Evolutionary conservation across 2,113 vertebrate species (phyloP).

Genomic region (Vidua macroura): DNA sequence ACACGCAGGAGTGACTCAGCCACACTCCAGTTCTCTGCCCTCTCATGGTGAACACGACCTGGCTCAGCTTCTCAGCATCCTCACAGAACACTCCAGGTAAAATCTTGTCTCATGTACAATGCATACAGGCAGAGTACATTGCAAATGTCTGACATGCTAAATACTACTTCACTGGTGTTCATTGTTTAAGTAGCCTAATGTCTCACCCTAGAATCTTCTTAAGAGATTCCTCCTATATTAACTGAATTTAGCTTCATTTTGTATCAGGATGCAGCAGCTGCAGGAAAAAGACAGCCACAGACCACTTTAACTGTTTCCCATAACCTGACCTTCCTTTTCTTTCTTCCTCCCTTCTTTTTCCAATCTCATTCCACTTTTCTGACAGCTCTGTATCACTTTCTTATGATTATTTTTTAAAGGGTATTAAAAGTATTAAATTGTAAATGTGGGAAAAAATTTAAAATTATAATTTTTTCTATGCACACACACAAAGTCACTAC

Average conservation of each 20-base stretch:
- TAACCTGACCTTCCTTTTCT: neutral
- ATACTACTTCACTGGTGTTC: neutral
- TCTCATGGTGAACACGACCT: neutral
- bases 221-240: neutral
- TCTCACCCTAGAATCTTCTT: neutral
- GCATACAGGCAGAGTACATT: neutral
- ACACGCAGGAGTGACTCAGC: neutral
- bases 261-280: neutral
- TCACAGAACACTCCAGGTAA: neutral
- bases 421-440: neutral
- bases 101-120: neutral
- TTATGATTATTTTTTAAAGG: rapidly evolving
- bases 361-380: neutral
- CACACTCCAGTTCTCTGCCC: neutral
- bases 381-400: neutral
- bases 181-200: neutral
- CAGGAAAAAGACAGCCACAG: neutral
- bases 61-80: neutral
- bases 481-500: neutral
- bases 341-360: neutral
- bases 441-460: neutral
- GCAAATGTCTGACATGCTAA: neutral
- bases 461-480: neutral
- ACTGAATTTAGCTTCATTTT: neutral
- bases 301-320: neutral